Base-by-base conservation (phyloP, 2,888 invertebrate species). In the Phrixothrix hirtus region DNA sequence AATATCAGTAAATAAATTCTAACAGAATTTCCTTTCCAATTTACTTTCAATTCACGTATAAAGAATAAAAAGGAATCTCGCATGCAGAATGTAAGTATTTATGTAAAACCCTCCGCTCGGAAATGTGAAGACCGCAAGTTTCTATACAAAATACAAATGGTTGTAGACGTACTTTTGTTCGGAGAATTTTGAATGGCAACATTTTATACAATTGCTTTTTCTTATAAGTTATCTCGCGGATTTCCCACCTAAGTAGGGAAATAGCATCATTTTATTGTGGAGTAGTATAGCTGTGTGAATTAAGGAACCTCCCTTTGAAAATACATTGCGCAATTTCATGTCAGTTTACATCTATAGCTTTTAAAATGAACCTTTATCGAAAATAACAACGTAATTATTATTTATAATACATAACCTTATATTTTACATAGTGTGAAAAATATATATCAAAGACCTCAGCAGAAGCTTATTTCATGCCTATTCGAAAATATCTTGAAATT, bases 41-140 rank as follows among this genome's bases (percentile, higher is more conserved):
- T 59, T 54, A 59, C 59, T 59, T 65, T 60, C 65, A 54, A 62
- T 63, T 60, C 66, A 66, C 65, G 66, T 66, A 57, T 41, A 39
- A 48, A 50, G 60, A 65, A 68, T 65, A 65, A 64, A 65, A 62
- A 62, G 57, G 62, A 63, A 65, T 63, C 61, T 56, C 47, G 61
- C 55, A 63, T 61, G 48, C 55, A 55, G 55, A 61, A 65, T 63
- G 65, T 62, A 63, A 58, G 61, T 61, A 62, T 62, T 65, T 64
- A 64, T 66, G 64, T 63, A 64, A 62, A 66, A 66, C 60, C 62
- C 55, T 50, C 58, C 51, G 58, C 55, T 59, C 50, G 60, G 47
- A 57, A 56, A 59, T 51, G 57, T 52, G 56, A 46, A 57, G 57
- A 57, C 57, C 60, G 60, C 60, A 58, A 54, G 56, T 56, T 50